Percentiles rank a stretch among this genome's conserved stretches.
phyloP scores from a whole-genome alignment of 2,797 vertebrate species.

The Enteromius anoplus region DNA sequence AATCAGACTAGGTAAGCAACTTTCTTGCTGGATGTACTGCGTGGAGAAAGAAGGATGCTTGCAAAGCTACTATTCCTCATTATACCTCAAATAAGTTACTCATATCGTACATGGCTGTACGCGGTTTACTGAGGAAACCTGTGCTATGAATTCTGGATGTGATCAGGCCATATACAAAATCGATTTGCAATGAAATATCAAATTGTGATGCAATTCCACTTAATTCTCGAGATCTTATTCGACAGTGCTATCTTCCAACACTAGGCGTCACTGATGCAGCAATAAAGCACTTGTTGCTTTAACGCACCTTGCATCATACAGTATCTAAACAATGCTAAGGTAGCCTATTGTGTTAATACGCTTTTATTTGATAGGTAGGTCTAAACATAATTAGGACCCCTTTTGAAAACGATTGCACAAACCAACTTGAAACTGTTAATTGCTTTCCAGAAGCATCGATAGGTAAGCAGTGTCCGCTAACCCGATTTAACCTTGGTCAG shows the following conservation, averaged over 20 bases:
- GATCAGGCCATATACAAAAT: too few relatives aligned
- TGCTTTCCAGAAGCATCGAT: background rate
- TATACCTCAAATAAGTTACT: background rate
- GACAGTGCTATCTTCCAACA: background rate
- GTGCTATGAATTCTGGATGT: background rate
- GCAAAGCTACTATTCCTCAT: background rate
- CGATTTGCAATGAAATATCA: background rate
- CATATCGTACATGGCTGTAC: background rate
- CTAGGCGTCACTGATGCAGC: constrained; percentile 29
- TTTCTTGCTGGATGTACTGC: background rate
- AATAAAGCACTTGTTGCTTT: constrained; percentile 8
- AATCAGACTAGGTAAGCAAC: background rate
- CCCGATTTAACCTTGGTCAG: too few relatives aligned
- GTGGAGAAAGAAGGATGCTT: background rate
- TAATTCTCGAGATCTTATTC: background rate
- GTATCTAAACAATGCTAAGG: background rate
- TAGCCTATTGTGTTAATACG: background rate
- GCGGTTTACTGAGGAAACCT: background rate
- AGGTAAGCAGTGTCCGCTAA: too few relatives aligned
- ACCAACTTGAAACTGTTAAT: background rate
- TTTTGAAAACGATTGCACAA: background rate
- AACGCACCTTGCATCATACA: background rate
- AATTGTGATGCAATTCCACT: background rate
- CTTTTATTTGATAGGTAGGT: background rate
- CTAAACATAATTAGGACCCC: background rate